phyloP scores from a whole-genome alignment of 2,113 vertebrate genomes.

The Brachypteracias leptosomus region DNA sequence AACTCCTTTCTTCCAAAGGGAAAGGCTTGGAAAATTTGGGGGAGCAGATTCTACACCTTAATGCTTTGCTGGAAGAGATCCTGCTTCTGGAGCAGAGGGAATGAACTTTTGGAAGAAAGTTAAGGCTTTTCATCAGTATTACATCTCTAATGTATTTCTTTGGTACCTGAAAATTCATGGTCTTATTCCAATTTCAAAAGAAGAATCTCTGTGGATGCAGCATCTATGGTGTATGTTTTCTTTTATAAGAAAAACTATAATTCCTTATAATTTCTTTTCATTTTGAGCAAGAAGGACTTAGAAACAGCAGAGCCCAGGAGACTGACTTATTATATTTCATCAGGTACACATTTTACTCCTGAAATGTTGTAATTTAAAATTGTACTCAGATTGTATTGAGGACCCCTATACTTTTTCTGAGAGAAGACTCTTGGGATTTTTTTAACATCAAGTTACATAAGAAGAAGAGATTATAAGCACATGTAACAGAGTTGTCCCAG shows the following conservation, averaged over 20 bases:
- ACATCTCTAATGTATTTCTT: neutral
- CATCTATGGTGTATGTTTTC: neutral
- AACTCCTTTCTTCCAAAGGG: neutral
- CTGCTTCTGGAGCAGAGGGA: neutral
- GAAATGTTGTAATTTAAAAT: neutral
- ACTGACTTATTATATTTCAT: neutral
- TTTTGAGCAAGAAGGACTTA: neutral
- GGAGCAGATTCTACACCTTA: neutral
- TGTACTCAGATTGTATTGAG: neutral
- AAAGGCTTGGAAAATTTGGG: neutral
- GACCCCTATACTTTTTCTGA: neutral
- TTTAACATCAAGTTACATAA: neutral
- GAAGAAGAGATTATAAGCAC: neutral
- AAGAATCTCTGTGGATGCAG: neutral
- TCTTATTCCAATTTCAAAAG: neutral
- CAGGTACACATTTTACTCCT: neutral
- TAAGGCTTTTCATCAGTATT: neutral
- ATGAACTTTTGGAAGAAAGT: neutral
- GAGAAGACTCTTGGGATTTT: neutral
- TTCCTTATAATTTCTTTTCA: neutral
- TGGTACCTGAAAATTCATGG: neutral
- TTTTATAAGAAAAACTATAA: neutral
- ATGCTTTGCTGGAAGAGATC: fast-evolving
- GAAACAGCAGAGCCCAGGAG: neutral
- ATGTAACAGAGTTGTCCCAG: neutral